These are phyloP conservation scores for Clarias fuscus DNA, from an alignment of 2,797 vertebrate genomes.

Conservation along the genomic window DNA sequence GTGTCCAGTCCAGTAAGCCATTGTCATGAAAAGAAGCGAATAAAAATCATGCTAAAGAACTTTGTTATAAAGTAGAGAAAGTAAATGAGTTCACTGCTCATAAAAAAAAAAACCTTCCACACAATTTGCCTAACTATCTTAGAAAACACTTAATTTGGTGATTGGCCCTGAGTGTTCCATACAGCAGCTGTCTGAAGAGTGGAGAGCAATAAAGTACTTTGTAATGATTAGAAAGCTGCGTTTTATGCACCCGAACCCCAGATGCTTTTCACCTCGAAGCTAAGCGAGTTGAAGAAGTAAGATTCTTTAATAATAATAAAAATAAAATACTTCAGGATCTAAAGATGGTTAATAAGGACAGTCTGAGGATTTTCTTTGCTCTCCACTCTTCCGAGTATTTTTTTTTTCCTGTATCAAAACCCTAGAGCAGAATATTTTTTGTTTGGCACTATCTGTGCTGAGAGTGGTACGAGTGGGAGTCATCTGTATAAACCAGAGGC, in stretches of 20 bases:
- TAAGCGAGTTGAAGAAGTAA: background rate
- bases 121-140: background rate
- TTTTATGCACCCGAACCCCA: background rate
- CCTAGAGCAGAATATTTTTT: background rate
- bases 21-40: no score
- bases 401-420: background rate
- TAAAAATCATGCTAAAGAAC: background rate
- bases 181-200: conserved; percentile 17
- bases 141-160: background rate
- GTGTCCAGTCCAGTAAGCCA: no score
- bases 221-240: conserved; percentile 13
- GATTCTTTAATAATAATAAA: background rate
- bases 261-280: background rate
- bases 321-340: background rate
- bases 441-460: background rate
- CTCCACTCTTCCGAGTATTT: background rate
- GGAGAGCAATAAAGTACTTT: conserved; percentile 1
- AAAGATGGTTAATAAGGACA: background rate
- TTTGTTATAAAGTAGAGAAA: background rate
- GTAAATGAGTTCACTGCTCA: background rate
- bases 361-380: no score
- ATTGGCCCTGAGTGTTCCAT: conserved; percentile 8
- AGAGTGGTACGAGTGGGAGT: background rate
- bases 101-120: background rate
- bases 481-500: background rate